A percentile compares a stretch with the other conserved stretches of the same genome.
Conservation (phyloP, 2,797 vertebrate genomes). For the Atherinosoma microstoma region DNA sequence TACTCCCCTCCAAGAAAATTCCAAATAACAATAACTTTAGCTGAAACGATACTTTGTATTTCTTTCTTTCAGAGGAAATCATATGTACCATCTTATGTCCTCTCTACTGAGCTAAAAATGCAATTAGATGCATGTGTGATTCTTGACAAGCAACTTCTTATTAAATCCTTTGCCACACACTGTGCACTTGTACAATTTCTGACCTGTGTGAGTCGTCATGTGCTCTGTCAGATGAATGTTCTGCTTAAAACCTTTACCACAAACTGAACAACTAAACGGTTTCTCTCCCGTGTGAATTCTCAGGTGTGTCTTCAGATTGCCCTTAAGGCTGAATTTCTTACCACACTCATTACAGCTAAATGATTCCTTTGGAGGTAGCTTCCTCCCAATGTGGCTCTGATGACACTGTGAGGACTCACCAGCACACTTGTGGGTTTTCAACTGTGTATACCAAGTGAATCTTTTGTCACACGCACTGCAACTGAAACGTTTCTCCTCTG, state of each 20-base stretch:
- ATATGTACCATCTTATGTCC: too few relatives aligned
- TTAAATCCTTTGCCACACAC: conserved; percentile 20
- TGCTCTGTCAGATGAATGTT: conserved; percentile 23
- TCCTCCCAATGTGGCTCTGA: conserved; percentile 1
- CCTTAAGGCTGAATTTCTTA: conserved; percentile 22
- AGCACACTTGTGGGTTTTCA: conserved; percentile 38
- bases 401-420: not conserved
- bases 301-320: conserved; percentile 24
- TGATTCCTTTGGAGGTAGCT: not conserved
- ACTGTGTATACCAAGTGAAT: conserved; percentile 43
- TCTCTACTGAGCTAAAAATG: too few relatives aligned
- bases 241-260: conserved; percentile 21
- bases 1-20: too few relatives aligned
- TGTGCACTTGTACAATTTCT: conserved; percentile 37
- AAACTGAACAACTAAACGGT: conserved; percentile 1
- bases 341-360: conserved; percentile 16
- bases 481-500: conserved; percentile 44
- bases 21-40: too few relatives aligned
- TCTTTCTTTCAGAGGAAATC: too few relatives aligned
- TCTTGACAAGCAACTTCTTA: conserved; percentile 16
- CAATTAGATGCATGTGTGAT: conserved; percentile 15
- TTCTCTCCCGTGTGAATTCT: conserved; percentile 5
- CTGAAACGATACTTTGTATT: too few relatives aligned
- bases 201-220: conserved; percentile 31
- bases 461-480: conserved; percentile 12